phyloP scores from a whole-genome alignment of 1,140 invertebrate species.

The Pseudomyrmex cubaensis region DNA sequence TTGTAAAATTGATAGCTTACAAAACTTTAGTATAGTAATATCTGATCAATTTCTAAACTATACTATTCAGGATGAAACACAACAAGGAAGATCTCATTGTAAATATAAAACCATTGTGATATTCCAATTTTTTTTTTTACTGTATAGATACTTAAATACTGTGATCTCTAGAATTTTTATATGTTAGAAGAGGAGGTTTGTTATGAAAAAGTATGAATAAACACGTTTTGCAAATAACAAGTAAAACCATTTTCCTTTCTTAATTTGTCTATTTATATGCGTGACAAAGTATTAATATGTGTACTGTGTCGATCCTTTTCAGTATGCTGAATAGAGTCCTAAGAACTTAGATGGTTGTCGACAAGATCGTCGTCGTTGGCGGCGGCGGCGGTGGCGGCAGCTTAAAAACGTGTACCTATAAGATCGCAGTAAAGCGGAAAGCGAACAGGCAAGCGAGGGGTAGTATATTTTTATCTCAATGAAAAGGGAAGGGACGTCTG shows the following conservation, averaged over 20 bases:
- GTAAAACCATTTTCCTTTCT: conserved; percentile 54
- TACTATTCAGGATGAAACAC: conserved; percentile 33
- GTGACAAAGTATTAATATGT: conserved; percentile 76
- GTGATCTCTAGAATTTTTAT: conserved; percentile 41
- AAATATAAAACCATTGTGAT: conserved; percentile 27
- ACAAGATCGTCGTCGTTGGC: conserved; percentile 10
- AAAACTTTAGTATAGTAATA: neutral
- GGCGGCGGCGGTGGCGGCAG: neutral
- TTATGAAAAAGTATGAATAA: conserved; percentile 60
- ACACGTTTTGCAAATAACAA: conserved; percentile 52
- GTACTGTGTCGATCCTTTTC: conserved; percentile 77
- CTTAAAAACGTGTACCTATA: conserved; percentile 38
- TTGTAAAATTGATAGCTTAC: neutral
- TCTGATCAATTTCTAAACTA: neutral
- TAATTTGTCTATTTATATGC: conserved; percentile 57
- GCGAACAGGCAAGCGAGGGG: conserved; percentile 9
- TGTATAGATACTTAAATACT: conserved; percentile 60
- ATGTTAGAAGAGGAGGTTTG: conserved; percentile 48
- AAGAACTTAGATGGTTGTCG: conserved; percentile 20
- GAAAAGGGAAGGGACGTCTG: conserved; percentile 56
- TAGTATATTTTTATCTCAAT: conserved; percentile 21
- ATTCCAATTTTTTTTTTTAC: conserved; percentile 56
- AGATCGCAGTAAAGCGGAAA: neutral
- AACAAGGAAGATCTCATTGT: conserved; percentile 6
- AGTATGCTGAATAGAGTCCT: conserved; percentile 54